Evolutionary conservation across 2,797 vertebrate species (phyloP), one percentile per base, ranked within the genome.

Genomic region (Spinus pinus): DNA sequence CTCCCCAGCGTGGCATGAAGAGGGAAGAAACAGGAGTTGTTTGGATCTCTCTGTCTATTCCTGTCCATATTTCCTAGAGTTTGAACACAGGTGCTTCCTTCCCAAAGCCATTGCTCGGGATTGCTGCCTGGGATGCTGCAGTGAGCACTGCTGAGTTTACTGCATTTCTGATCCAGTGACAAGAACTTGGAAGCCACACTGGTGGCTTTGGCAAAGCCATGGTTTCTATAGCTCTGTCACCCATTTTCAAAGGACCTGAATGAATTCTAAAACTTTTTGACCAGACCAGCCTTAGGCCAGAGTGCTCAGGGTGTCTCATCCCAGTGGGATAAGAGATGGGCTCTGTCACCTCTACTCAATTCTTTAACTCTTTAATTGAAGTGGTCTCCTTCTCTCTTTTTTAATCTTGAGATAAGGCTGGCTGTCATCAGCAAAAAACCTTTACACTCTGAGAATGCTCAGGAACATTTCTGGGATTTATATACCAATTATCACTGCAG

Each of bases 111-210:
- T 42, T 11, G 47, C 67, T 53, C 0, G 1, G 67, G 46, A 7
- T n/a, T 0, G 0, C 46, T 30, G 46, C 47, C 5, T 6, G 2
- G 4, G 58, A 0, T 42, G 61, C 50, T 27, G n/a, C 19, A 2
- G 7, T 47, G 61, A 3, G 50, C 61, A 0, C 51, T 12, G 33
- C 5, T 30, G n/a, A 53, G 58, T 39, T 78, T 13, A 2, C 54
- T 53, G 18, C 12, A 2, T 9, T 23, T 50, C 56, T 27, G 41
- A 51, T 24, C 46, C 3, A 1, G 4, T 22, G 23, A 23, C 47
- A 8, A 28, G 33, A 41, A 5, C 62, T n/a, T 37, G 10, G 62
- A 79, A 86, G 64, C 88, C 73, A 56, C 57, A 21, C 6, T 21
- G 6, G 37, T 69, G 50, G 41, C 65, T 46, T 83, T 62, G 35